Conservation (phyloP, 64 coral and sea anemone genomes). For the Anthopleura sola region DNA sequence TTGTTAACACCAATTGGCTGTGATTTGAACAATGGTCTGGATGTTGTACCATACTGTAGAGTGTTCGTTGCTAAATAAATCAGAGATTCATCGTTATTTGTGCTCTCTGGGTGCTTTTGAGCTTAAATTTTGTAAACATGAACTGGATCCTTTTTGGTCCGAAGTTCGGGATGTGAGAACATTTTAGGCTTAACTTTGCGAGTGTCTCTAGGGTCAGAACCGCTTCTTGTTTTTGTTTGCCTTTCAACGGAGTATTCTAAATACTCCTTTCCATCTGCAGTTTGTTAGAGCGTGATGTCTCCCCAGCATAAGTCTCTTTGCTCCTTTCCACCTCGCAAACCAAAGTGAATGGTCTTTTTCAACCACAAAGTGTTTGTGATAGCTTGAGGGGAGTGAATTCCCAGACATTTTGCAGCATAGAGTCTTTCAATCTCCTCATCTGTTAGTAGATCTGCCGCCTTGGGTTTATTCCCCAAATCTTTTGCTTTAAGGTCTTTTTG, state of each 20-base stretch:
- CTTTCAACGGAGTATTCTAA: slow-evolving; percentile 30
- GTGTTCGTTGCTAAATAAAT: slow-evolving; percentile 40
- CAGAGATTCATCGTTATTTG: not conserved
- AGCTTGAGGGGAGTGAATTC: slow-evolving; percentile 24
- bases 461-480: slow-evolving; percentile 20
- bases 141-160: slow-evolving; percentile 24
- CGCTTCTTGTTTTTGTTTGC: slow-evolving; percentile 49
- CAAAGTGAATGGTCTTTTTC: slow-evolving; percentile 18
- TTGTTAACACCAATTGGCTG: slow-evolving; percentile 53
- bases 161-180: slow-evolving; percentile 18
- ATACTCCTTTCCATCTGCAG: slow-evolving; percentile 28
- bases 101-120: slow-evolving; percentile 17
- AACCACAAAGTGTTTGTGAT: slow-evolving; percentile 18
- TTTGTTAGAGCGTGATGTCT: slow-evolving; percentile 20
- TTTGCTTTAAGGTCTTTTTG: slow-evolving; percentile 35
- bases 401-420: slow-evolving; percentile 1
- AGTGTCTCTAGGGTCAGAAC: slow-evolving; percentile 36
- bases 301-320: slow-evolving; percentile 15
- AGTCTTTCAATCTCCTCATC: slow-evolving; percentile 32
- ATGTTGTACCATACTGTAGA: slow-evolving; percentile 27
- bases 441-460: not conserved
- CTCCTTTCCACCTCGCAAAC: slow-evolving; percentile 21
- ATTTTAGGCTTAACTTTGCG: slow-evolving; percentile 37
- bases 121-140: slow-evolving; percentile 43
- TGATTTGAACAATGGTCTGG: slow-evolving; percentile 29